These are phyloP conservation scores for Xanthorhoe designata DNA, from an alignment of 2,888 invertebrate species.

Conservation along the genomic window DNA sequence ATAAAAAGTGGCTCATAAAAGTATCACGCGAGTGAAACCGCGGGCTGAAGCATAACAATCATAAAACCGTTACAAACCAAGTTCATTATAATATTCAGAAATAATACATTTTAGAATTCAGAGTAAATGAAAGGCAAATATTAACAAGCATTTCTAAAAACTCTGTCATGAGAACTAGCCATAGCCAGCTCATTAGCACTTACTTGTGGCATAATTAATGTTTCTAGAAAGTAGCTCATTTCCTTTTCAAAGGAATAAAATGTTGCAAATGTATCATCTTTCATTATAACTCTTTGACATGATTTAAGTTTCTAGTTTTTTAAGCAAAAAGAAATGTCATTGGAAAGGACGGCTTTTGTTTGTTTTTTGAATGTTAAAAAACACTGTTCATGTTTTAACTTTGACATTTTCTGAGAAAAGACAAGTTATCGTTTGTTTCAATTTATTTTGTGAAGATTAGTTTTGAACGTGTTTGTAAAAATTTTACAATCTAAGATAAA, in stretches of 20 bases:
- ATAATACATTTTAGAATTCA: neutral
- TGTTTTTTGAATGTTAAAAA: neutral
- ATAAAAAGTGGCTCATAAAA: too few relatives aligned
- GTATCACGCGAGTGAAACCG: too few relatives aligned
- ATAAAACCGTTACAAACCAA: too few relatives aligned
- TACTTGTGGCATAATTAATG: neutral
- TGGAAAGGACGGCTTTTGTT: neutral
- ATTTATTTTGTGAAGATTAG: too few relatives aligned
- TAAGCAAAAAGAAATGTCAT: conserved; percentile 14
- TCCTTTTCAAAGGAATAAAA: neutral
- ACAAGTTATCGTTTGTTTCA: too few relatives aligned
- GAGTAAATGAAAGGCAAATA: neutral
- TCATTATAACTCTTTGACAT: conserved; percentile 19
- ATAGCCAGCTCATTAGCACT: neutral
- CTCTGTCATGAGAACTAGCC: neutral
- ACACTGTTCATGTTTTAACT: neutral
- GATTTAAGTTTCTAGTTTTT: conserved; percentile 13
- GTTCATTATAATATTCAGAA: too few relatives aligned
- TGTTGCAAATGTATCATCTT: conserved; percentile 11
- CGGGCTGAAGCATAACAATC: too few relatives aligned
- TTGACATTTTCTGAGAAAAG: too few relatives aligned
- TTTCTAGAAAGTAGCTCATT: neutral
- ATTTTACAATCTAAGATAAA: too few relatives aligned
- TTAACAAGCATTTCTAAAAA: neutral
- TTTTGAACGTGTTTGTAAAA: too few relatives aligned